Conservation (phyloP, 2,888 invertebrate genomes). For the Spilarctia lutea region DNA sequence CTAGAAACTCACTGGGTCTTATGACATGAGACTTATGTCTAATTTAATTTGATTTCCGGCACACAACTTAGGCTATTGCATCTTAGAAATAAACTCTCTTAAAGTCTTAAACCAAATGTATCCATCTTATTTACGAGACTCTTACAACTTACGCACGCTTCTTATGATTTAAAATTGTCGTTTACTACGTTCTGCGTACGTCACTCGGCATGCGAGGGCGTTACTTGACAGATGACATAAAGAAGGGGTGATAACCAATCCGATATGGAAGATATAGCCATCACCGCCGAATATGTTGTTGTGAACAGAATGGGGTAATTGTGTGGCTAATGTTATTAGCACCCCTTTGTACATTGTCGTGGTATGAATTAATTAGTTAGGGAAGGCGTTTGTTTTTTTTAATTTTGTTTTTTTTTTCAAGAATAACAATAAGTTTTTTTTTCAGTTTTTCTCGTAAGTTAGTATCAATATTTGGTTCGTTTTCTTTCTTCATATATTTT, state of each 20-base stretch:
- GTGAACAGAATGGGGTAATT: slow-evolving; percentile 41
- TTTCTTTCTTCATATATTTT: too few species aligned
- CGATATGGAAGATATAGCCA: slow-evolving; percentile 27
- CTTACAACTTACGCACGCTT: neutral
- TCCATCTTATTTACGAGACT: too few species aligned
- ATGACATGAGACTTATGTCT: neutral
- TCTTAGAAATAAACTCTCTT: neutral
- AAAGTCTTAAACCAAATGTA: too few species aligned
- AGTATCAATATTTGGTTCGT: too few species aligned
- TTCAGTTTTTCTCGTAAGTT: neutral
- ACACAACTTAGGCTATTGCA: neutral
- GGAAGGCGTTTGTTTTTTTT: neutral
- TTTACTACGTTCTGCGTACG: slow-evolving; percentile 15
- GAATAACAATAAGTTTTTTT: neutral
- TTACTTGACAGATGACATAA: slow-evolving; percentile 38
- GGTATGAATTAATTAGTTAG: slow-evolving; percentile 25
- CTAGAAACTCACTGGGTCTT: neutral
- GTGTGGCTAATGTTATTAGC: slow-evolving; percentile 43
- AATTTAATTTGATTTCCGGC: too few species aligned
- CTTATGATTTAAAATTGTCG: neutral
- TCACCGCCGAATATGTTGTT: slow-evolving; percentile 32
- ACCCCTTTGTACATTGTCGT: slow-evolving; percentile 26
- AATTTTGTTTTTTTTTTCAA: neutral
- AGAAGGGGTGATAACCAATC: slow-evolving; percentile 41
- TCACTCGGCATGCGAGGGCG: slow-evolving; percentile 15